phyloP scores from a whole-genome alignment of 2,888 invertebrate species.

The Pinctada fucata region DNA sequence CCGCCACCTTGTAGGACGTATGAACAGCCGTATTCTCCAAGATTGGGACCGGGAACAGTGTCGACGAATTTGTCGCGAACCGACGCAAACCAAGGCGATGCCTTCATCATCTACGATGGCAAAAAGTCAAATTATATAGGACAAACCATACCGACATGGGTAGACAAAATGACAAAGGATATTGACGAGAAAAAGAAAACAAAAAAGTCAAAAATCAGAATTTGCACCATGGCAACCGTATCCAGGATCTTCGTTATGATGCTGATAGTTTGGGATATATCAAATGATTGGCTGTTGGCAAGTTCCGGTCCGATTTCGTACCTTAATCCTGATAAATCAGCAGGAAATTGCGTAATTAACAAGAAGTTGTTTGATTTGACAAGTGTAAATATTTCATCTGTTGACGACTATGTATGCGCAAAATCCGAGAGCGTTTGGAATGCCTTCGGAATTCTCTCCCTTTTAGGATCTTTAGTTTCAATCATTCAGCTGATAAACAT shows the following conservation, averaged over 20 bases:
- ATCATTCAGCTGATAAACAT: conserved; percentile 39
- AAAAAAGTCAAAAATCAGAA: neutral
- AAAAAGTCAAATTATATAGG: neutral
- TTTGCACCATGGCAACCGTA: neutral
- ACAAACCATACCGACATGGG: conserved; percentile 11
- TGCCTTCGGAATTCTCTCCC: conserved; percentile 26
- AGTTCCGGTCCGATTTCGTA: conserved; percentile 15
- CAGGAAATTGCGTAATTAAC: neutral
- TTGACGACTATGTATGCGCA: neutral
- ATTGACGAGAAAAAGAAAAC: neutral
- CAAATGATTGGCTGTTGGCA: conserved; percentile 33
- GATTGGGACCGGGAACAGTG: neutral
- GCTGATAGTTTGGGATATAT: conserved; percentile 35
- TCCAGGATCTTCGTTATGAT: conserved; percentile 23
- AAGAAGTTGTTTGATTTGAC: neutral
- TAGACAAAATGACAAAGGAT: neutral
- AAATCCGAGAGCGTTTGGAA: conserved; percentile 22
- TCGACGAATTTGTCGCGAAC: neutral
- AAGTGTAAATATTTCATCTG: neutral
- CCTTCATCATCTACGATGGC: conserved; percentile 16
- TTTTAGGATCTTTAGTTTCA: conserved; percentile 31
- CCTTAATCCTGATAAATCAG: neutral
- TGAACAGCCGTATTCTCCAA: neutral
- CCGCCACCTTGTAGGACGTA: neutral
- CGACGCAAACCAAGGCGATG: neutral